Evolutionary conservation across 2,888 invertebrate species (phyloP).

Genomic region (Abrostola triplasia): DNA sequence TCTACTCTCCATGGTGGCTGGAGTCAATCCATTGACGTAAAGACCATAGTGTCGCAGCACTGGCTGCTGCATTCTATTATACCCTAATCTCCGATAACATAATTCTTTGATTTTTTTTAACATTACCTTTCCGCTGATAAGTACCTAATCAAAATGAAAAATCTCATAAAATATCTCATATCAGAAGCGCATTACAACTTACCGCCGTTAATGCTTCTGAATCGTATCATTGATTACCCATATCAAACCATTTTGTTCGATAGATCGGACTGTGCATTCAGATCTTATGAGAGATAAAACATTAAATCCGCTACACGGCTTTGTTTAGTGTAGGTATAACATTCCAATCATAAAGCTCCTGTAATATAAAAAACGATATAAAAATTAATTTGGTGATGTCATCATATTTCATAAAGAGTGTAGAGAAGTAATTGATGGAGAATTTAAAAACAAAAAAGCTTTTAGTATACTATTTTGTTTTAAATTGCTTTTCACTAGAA

Average conservation of each 20-base stretch:
- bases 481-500: too few relatives aligned
- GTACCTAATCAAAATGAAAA: slow-evolving; percentile 28
- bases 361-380: too few relatives aligned
- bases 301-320: not conserved
- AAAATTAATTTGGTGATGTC: too few relatives aligned
- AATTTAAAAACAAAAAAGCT: too few relatives aligned
- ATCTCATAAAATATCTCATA: slow-evolving; percentile 17
- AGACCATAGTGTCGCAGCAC: not conserved
- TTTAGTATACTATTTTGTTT: too few relatives aligned
- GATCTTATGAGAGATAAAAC: slow-evolving; percentile 7
- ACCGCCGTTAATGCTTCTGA: slow-evolving; percentile 31
- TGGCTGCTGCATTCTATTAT: not conserved
- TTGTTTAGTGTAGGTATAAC: not conserved
- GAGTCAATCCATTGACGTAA: slow-evolving; percentile 84
- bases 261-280: not conserved
- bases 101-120: slow-evolving; percentile 15
- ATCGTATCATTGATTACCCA: slow-evolving; percentile 22
- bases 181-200: slow-evolving; percentile 16
- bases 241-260: slow-evolving; percentile 6
- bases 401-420: too few relatives aligned
- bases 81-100: slow-evolving; percentile 12
- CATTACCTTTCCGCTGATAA: slow-evolving; percentile 23
- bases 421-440: too few relatives aligned
- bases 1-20: slow-evolving; percentile 96
- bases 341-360: too few relatives aligned